Conservation (phyloP, 1,140 invertebrate species). For the Pollicipes pollicipes region DNA sequence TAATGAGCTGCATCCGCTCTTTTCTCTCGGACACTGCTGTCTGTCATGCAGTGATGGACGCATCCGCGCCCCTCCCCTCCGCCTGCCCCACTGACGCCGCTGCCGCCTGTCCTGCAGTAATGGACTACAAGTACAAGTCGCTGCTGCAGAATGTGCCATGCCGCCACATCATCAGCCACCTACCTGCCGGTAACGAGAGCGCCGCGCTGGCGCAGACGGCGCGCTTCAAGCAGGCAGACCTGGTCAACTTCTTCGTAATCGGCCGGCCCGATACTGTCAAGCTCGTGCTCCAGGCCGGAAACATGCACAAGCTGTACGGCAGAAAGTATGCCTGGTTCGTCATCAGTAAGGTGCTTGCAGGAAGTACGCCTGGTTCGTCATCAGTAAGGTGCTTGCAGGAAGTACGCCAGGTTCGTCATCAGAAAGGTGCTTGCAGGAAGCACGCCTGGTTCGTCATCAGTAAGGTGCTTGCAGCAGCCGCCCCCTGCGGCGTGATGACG, state of each 20-base stretch:
- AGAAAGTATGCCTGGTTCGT: conserved; percentile 43
- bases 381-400: conserved; percentile 33
- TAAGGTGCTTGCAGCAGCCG: conserved; percentile 30
- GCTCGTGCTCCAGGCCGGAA: conserved; percentile 40
- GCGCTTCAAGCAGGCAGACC: conserved; percentile 42
- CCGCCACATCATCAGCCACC: conserved; percentile 47
- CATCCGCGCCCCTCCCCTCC: too few species aligned
- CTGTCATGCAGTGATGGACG: too few species aligned
- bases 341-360: conserved; percentile 33
- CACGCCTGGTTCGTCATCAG: conserved; percentile 45
- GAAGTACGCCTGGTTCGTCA: conserved; percentile 44
- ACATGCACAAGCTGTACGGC: conserved; percentile 28
- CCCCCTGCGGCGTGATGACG: too few species aligned
- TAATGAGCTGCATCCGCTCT: too few species aligned
- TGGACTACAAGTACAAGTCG: conserved; percentile 84
- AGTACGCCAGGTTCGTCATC: conserved; percentile 45
- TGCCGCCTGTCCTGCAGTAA: too few species aligned
- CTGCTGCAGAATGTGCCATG: conserved; percentile 69
- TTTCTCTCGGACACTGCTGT: too few species aligned
- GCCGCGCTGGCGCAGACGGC: not conserved
- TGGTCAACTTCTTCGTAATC: conserved; percentile 71
- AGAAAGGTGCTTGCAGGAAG: conserved; percentile 33
- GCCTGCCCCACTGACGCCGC: too few species aligned
- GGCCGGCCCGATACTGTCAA: conserved; percentile 49
- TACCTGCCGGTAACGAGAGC: not conserved